phyloP scores from a whole-genome alignment of 2,797 vertebrate genomes.

The Esox lucius region DNA sequence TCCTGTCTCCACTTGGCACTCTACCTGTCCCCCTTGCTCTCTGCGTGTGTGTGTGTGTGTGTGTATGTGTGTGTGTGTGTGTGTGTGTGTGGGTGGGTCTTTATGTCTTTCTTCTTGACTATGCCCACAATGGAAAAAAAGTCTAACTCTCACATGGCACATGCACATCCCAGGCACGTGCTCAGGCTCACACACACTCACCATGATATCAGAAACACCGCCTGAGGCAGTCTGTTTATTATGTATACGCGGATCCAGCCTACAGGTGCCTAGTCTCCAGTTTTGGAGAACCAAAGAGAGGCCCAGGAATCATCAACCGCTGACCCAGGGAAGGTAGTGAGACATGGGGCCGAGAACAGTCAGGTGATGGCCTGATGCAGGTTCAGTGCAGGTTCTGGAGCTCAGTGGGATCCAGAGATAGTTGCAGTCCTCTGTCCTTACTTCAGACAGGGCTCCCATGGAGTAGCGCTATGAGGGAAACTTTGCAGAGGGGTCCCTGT shows the following conservation, averaged over 20 bases:
- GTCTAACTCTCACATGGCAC: not conserved
- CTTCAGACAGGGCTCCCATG: conserved; percentile 60
- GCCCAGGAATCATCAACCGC: conserved; percentile 41
- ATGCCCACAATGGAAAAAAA: not conserved
- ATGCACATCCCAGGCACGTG: conserved; percentile 19
- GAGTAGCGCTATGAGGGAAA: conserved; percentile 56
- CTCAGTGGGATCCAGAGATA: conserved; percentile 53
- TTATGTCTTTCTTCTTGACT: too few species aligned
- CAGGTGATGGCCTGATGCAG: conserved; percentile 41
- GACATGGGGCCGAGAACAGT: conserved; percentile 30
- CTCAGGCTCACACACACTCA: conserved; percentile 26
- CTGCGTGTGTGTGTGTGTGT: too few species aligned
- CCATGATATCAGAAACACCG: conserved; percentile 64
- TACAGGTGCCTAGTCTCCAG: conserved; percentile 52
- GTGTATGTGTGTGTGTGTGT: too few species aligned
- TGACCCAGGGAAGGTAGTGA: conserved; percentile 40
- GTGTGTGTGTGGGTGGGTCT: too few species aligned
- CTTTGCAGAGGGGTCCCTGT: conserved; percentile 44
- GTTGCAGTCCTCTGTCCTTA: conserved; percentile 55
- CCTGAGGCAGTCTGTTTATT: conserved; percentile 66
- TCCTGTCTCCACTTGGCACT: conserved; percentile 46
- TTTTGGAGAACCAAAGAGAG: conserved; percentile 32
- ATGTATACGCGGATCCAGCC: conserved; percentile 65
- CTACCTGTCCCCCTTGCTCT: conserved; percentile 30
- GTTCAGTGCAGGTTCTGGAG: conserved; percentile 49